Evolutionary conservation across 2,888 invertebrate genomes (phyloP), one percentile per base, ranked within the genome.

Genomic region (Leucozona laternaria): DNA sequence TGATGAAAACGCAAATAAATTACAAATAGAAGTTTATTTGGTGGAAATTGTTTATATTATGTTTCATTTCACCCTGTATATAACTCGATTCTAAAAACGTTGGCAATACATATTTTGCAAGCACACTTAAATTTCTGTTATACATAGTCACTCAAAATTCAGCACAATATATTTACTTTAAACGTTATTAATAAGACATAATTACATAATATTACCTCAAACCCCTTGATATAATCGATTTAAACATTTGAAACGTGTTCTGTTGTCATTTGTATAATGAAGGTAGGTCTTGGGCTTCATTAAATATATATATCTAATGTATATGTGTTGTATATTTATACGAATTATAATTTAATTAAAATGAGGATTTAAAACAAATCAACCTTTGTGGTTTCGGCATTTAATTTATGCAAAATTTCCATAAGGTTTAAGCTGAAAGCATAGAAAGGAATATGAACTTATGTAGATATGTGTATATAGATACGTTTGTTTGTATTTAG

Each of bases 351-450:
- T 83, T 79, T 73, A 83, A 68, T 83, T 79, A 68, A 68, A 79
- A 73, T 73, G 53, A 73, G 68, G 78, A 79, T 79, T 83, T 83
- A 83, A 83, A 72, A 53, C 37, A 71, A 73, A 78, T 83, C 83
- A 83, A 79, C 68, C 53, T 83, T 73, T 79, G 83, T 55, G 83
- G 83, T 68, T 45, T 68, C 50, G 22, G 50, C 62, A 50, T 79
- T 73, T 73, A 83, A 78, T 79, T 73, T 83, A 70, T 79, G 73
- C 62, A 60, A 28, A 78, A 66, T 77, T 72, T 78, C 15, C 25
- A 53, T 53, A 53, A 28, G 53, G n/a, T 25, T 53, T 53, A 53
- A 28, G 28, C 25, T 53, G 50, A 50, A 22, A 50, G 5, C 15
- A 15, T 50, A 6, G 15, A 22, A 50, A 25, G 22, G 13, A 22